Evolutionary conservation across 2,113 vertebrate genomes (phyloP), one percentile per base, ranked within the genome.

Genomic region (Toxostoma redivivum): DNA sequence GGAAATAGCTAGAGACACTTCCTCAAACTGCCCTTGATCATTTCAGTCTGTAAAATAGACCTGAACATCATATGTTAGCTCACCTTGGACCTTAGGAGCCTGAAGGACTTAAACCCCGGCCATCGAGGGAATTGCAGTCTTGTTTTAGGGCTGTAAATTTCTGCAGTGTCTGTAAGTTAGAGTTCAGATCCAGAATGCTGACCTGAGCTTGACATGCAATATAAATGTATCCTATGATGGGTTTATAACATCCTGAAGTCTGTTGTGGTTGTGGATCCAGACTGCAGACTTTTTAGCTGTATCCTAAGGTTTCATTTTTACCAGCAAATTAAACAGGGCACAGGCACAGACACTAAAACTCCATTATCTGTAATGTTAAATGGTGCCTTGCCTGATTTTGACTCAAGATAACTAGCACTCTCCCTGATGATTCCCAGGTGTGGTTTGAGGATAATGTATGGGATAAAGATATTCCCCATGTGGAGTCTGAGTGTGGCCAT

Each of bases 141-240:
- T 93, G 35, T 40, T 92, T 93, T 62, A 81, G 47, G 60, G 88
- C 67, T 95, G 92, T 97, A 96, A 93, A 96, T 91, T 86, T 95
- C 88, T 90, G 51, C 67, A 71, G 51, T 64, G 82, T 71, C 20
- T 24, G 91, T 95, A 94, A 96, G 69, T 88, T 94, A 67, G 88
- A 93, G 86, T 95, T 95, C 91, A 97, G 96, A 95, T 93, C 88
- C 88, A 94, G 94, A 94, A 94, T 71, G 88, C 56, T 95, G 96
- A 95, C 95, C 96, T 94, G 86, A 94, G 95, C 92, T 94, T 97
- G 95, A 97, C 96, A 96, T 83, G 92, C 88, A 94, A 60, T 96
- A 97, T 97, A 97, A 97, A 86, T 90, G 94, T 90, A 95, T 96
- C 96, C 94, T 95, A 96, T 94, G 95, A 97, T 96, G 95, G 88